Conservation (phyloP, 2,888 invertebrate genomes). For the Melanostoma scalare region DNA sequence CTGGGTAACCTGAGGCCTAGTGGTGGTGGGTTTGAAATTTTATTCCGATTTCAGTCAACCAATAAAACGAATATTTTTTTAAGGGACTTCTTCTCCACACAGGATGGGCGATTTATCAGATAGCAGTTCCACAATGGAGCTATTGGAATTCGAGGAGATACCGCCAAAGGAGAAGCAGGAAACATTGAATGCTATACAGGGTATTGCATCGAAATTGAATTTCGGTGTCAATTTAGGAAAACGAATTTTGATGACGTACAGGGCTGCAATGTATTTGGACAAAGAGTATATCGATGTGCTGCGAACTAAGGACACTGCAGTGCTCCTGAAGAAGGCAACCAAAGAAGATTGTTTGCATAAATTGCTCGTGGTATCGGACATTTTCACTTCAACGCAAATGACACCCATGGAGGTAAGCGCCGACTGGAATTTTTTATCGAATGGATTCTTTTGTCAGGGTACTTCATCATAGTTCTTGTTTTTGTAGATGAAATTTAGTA, state of each 20-base stretch:
- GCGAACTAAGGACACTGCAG: constrained; percentile 82
- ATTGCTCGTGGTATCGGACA: constrained; percentile 85
- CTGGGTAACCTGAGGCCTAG: constrained; percentile 73
- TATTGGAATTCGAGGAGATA: constrained; percentile 80
- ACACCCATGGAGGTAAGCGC: constrained; percentile 81
- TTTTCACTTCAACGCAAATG: constrained; percentile 84
- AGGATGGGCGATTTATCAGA: constrained; percentile 77
- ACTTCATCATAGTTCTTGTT: constrained; percentile 1
- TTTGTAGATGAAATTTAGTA: background rate
- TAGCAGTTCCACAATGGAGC: constrained; percentile 76
- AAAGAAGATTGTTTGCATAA: constrained; percentile 84
- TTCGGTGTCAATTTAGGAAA: constrained; percentile 83
- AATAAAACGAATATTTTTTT: background rate
- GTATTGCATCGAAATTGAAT: constrained; percentile 83
- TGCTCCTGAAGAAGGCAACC: constrained; percentile 83
- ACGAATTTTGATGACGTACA: constrained; percentile 84
- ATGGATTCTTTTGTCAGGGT: constrained; percentile 1
- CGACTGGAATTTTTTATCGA: background rate
- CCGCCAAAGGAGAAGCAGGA: constrained; percentile 80
- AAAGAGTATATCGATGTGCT: constrained; percentile 84
- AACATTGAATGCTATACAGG: constrained; percentile 82
- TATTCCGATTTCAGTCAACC: background rate
- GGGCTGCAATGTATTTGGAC: constrained; percentile 84
- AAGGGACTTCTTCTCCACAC: constrained; percentile 67
- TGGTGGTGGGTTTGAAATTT: constrained; percentile 7